Conservation (phyloP, 2,113 vertebrate species). For the Vidua macroura region DNA sequence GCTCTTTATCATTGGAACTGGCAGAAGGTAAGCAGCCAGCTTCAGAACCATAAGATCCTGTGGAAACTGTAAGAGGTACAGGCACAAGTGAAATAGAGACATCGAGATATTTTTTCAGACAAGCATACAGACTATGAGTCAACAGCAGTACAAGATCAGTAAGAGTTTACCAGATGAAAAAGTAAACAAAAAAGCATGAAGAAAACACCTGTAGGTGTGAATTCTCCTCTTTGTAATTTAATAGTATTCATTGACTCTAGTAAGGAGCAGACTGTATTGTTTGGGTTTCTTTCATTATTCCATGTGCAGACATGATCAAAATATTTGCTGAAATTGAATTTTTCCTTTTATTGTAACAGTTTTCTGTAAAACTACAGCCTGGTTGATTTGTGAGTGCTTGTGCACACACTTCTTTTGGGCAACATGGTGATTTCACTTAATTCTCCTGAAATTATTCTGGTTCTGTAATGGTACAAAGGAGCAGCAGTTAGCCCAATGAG, state of each 20-base stretch:
- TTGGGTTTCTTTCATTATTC: neutral
- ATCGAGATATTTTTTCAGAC: neutral
- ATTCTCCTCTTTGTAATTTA: neutral
- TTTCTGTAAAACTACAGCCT: neutral
- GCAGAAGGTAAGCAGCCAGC: neutral
- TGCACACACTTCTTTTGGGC: neutral
- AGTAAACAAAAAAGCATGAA: neutral
- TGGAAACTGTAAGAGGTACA: neutral
- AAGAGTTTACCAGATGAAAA: neutral
- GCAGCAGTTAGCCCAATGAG: neutral
- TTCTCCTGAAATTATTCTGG: neutral
- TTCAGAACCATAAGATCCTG: neutral
- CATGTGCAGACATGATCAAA: neutral
- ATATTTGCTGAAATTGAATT: neutral
- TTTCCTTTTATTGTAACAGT: neutral
- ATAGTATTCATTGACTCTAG: neutral
- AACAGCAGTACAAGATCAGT: neutral
- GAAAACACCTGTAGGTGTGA: neutral
- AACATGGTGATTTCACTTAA: neutral
- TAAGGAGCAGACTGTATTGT: neutral
- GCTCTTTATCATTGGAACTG: neutral
- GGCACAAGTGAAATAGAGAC: neutral
- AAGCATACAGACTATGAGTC: neutral
- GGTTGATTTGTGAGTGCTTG: neutral
- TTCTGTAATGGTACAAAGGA: neutral